phyloP scores from a whole-genome alignment of 2,113 vertebrate species.

The Leptodactylus fuscus region DNA sequence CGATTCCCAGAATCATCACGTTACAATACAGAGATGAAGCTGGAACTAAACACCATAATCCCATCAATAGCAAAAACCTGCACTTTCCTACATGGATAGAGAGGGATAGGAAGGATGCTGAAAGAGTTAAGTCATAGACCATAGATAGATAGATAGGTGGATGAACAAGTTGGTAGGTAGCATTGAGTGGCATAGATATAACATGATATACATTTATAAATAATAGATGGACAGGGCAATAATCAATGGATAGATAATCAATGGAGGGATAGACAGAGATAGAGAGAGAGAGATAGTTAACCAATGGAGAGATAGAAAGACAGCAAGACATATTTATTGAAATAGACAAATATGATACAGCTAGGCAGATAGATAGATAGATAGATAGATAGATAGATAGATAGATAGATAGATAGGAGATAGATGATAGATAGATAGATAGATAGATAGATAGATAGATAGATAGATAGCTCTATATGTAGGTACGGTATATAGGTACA shows the following conservation, averaged over 20 bases:
- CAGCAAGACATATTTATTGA: not conserved
- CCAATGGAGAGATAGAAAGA: not conserved
- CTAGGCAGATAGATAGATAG: not conserved
- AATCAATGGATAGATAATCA: too few relatives aligned
- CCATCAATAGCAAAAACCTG: not conserved
- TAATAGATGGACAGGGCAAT: too few relatives aligned
- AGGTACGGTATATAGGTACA: not conserved
- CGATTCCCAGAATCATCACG: conserved; percentile 41
- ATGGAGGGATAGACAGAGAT: not conserved
- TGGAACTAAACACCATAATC: not conserved
- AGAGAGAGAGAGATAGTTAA: not conserved
- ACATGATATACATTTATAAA: too few relatives aligned
- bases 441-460: conserved; percentile 22
- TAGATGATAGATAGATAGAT: too few relatives aligned
- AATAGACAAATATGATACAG: not conserved
- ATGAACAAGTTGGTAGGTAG: not conserved
- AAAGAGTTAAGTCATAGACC: not conserved
- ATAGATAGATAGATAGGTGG: conserved; percentile 1
- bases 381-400: conserved; percentile 4
- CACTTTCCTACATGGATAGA: not conserved
- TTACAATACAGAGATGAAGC: not conserved
- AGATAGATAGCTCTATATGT: conserved; percentile 30
- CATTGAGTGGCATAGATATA: too few relatives aligned
- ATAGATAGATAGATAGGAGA: conserved; percentile 28
- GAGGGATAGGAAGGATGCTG: not conserved